Conservation (phyloP, 1,140 invertebrate genomes). For the Diorhabda elongata region DNA sequence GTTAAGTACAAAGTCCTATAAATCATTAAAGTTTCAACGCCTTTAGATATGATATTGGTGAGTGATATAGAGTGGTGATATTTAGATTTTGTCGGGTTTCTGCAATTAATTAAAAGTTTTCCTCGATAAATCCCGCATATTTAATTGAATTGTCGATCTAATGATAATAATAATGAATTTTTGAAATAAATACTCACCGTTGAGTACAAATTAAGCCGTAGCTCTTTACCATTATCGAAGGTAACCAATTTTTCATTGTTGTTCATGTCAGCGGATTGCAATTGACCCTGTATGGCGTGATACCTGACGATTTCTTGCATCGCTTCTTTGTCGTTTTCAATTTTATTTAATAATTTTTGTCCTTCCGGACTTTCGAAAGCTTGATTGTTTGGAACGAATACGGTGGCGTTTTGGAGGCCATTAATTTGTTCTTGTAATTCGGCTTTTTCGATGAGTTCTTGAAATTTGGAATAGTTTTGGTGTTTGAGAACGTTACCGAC, state of each 20-base stretch:
- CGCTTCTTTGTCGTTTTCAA: slow-evolving; percentile 47
- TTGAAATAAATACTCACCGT: slow-evolving; percentile 42
- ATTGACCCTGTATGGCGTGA: slow-evolving; percentile 54
- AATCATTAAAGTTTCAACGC: too few relatives aligned
- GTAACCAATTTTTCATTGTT: slow-evolving; percentile 52
- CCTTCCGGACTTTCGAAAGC: slow-evolving; percentile 52
- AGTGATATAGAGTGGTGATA: too few relatives aligned
- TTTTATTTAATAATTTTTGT: slow-evolving; percentile 45
- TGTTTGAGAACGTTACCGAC: slow-evolving; percentile 47
- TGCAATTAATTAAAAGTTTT: too few relatives aligned
- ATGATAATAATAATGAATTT: too few relatives aligned
- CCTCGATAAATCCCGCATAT: too few relatives aligned
- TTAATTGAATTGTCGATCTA: too few relatives aligned
- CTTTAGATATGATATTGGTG: too few relatives aligned
- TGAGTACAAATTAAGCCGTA: slow-evolving; percentile 58
- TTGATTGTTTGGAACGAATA: slow-evolving; percentile 61
- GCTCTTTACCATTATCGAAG: slow-evolving; percentile 44
- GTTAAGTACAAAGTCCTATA: too few relatives aligned
- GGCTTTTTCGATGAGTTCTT: slow-evolving; percentile 51
- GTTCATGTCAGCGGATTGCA: slow-evolving; percentile 51
- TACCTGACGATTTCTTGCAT: slow-evolving; percentile 55
- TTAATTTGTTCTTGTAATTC: slow-evolving; percentile 55
- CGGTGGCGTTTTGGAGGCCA: slow-evolving; percentile 56
- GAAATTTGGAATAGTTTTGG: slow-evolving; percentile 52
- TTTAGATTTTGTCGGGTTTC: too few relatives aligned